Evolutionary conservation across 2,113 vertebrate genomes (phyloP), one percentile per base, ranked within the genome.

Genomic region (Mungos mungo): DNA sequence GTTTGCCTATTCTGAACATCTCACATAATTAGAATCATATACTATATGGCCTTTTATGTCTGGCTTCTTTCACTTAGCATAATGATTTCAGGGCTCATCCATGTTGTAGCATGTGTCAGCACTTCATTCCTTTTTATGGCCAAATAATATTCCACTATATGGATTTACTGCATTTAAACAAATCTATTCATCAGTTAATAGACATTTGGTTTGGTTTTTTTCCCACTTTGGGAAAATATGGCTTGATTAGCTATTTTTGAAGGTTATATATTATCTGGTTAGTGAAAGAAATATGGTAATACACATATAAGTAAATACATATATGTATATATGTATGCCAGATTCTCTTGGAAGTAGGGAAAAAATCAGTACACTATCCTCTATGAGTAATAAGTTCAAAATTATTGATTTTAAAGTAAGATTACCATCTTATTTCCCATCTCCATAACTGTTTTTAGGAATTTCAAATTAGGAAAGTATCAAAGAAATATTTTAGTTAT

Each of bases 401-500:
- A 94, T 95, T 50, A 63, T 18, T 71, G n/a, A 93, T 76, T 95
- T 90, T 94, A 11, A 69, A 74, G 47, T 84, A 63, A 87, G 60
- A 16, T 74, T 50, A 88, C 76, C n/a, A 47, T 27, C 54, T 96
- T 57, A 87, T n/a, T 95, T 96, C 54, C 66, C 21, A 96, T 35
- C 19, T 25, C 12, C 38, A 47, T 90, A 50, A 84, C 29, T 4
- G 72, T 93, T 96, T 93, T 89, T 57, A 95, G 79, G 41, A 93
- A 95, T 97, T 96, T 88, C 19, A 91, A 95, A 52, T 93, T 93
- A 89, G 52, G 54, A 84, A 97, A 63, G 19, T 87, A 87, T 31
- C 33, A 25, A 94, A 94, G 18, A 95, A 96, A 41, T 93, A 68
- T 96, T 93, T 90, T 21, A 31, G 5, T 45, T 89, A 1, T 76